phyloP scores from a whole-genome alignment of 2,797 vertebrate genomes.

The Alcedo atthis region DNA sequence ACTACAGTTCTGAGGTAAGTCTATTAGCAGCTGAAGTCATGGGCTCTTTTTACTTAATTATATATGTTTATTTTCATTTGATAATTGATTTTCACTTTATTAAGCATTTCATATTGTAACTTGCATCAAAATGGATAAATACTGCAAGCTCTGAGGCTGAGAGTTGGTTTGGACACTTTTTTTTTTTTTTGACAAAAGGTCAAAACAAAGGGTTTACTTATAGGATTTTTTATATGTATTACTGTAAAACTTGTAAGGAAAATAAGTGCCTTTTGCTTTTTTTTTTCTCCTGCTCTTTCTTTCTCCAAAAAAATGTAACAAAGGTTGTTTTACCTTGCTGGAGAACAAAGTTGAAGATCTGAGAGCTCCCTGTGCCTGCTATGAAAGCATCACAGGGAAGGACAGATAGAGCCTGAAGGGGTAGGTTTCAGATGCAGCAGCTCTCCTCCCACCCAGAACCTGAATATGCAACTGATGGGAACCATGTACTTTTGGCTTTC shows the following conservation, averaged over 20 bases:
- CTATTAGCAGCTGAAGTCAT: not conserved
- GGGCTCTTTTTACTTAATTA: not conserved
- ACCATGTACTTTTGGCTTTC: not conserved
- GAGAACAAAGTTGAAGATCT: not conserved
- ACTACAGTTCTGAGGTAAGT: not conserved
- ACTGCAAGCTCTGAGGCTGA: not conserved
- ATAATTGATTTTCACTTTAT: not conserved
- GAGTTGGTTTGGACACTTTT: not conserved
- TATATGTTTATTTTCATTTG: not conserved
- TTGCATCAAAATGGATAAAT: not conserved
- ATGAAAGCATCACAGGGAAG: not conserved
- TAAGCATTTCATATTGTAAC: not conserved
- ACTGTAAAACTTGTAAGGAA: not conserved
- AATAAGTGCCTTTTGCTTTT: not conserved
- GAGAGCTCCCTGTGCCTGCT: not conserved
- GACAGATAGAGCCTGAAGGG: not conserved
- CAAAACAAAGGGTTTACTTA: not conserved
- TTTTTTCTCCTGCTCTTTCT: too few relatives aligned
- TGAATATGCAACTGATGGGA: not conserved
- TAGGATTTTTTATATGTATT: not conserved
- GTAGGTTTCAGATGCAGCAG: not conserved
- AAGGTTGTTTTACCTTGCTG: not conserved
- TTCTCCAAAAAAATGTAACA: not conserved
- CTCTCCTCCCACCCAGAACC: not conserved
- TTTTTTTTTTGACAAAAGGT: too few relatives aligned